Base-by-base conservation (phyloP, 1,140 invertebrate genomes). In the Delia radicum region DNA sequence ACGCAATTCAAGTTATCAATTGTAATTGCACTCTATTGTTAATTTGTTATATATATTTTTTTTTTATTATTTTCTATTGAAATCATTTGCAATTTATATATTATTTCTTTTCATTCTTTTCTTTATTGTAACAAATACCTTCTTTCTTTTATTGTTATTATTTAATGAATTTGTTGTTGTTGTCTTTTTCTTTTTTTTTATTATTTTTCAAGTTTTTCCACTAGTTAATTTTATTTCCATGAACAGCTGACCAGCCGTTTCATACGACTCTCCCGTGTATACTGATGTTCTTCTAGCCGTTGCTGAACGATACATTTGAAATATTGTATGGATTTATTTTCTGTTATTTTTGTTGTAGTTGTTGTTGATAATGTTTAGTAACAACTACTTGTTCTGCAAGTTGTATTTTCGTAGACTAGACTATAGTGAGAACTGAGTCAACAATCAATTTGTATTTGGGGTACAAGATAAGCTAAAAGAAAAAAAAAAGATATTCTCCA, bases 221-320 rank as follows among this genome's bases (percentile, higher is more conserved):
- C 15, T 26, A 8, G 61, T 62, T n/a, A n/a, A 62, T 26, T 62
- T 18, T 2, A 2, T 27, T 33, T 69, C 65, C 29, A 69, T 0
- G n/a, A 69, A 69, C 65, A 69, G 65, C 65, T 69, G 65, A 24
- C n/a, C 48, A 69, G 65, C 65, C 65, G 65, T 69, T 69, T 33
- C n/a, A 33, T 21, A 69, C 65, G 65, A 69, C 65, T 69, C 65
- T 69, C 65, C 18, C 65, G 29, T 21, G 21, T 33, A 33, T n/a
- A 69, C 65, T 69, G 31, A 42, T 33, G 65, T 55, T 55, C 18
- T 55, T 55, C 65, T 33, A 69, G 65, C 65, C 21, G 63, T 67
- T 55, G 48, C 48, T 55, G 18, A 55, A 55, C n/a, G 4, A 55
- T 42, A 42, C 37, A 6, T 42, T 42, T 42, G n/a, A n/a, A n/a